These are phyloP conservation scores for Sacculina carcini DNA, from an alignment of 2,888 invertebrate genomes.

Conservation along the genomic window DNA sequence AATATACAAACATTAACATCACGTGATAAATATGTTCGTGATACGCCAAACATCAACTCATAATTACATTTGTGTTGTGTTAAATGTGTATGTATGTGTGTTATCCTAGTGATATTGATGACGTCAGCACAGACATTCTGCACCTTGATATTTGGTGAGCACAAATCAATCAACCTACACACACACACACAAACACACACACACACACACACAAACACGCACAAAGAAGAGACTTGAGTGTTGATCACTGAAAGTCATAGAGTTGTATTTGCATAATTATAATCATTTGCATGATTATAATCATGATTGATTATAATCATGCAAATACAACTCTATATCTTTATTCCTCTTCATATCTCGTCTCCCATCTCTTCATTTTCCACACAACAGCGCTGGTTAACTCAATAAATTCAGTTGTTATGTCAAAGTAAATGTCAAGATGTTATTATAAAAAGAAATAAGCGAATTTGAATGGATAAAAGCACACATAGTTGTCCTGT, in stretches of 20 bases:
- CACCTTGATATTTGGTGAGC: slow-evolving; percentile 57
- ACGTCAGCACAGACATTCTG: slow-evolving; percentile 52
- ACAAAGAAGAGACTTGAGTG: not conserved
- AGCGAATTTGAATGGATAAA: no score
- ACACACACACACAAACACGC: not conserved
- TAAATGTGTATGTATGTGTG: no score
- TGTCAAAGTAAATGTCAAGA: no score
- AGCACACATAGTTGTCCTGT: no score
- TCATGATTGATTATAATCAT: not conserved
- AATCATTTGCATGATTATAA: not conserved
- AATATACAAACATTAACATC: no score
- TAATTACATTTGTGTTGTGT: no score
- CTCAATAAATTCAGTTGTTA: no score
- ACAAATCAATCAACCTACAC: not conserved
- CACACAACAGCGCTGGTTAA: no score
- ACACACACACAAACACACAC: not conserved
- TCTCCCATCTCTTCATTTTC: not conserved
- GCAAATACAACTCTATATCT: not conserved
- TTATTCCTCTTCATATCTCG: not conserved
- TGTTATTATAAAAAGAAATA: no score
- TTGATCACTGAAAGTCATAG: no score
- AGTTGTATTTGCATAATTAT: not conserved
- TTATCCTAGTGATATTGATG: slow-evolving; percentile 51
- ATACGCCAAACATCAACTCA: no score
- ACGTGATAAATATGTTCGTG: no score